Base-by-base conservation (phyloP, 2,888 invertebrate species). In the Lissonota sp. region DNA sequence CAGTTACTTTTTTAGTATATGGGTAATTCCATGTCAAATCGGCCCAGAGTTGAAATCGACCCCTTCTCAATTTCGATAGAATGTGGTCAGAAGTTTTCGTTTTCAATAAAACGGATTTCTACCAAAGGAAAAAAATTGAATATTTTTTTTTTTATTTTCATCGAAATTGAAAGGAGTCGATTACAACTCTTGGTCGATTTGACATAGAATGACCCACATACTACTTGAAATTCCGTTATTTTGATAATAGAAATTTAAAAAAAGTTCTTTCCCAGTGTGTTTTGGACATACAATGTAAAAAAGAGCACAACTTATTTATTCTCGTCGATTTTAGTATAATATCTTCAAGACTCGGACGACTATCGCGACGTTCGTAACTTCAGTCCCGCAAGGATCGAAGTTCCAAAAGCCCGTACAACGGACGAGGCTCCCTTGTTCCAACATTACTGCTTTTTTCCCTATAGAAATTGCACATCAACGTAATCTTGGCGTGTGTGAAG, bases 321-420 rank as follows among this genome's bases (percentile, higher is more conserved):
- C 49, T 37, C 44, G 58, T 8, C 14, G 46, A 46, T 70, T 67
- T n/a, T 70, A 58, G 58, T 58, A 70, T 46, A 58, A 37, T 37
- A 44, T 70, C 70, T 70, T 49, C 46, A 37, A 70, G 70, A 58
- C 70, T 46, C 46, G 37, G 58, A 58, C 57, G 44, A 3, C 16
- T 46, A 57, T 58, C 70, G 57, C n/a, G 42, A 26, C 46, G 26
- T 46, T 12, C 12, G 53, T 58, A 58, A 70, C 46, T 44, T 70
- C 37, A 37, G 58, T 70, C 70, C 70, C 58, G 70, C 46, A 58
- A 70, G 70, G 70, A 70, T 70, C 58, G 44, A 70, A 70, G 58
- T 70, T 70, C 66, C 14, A 46, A 49, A 58, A 70, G 46, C 58
- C 46, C 58, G 37, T 46, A 58, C 58, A 70, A 58, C 58, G 58